Evolutionary conservation across 2,797 vertebrate genomes (phyloP).

Genomic region (Halcyon badia): DNA sequence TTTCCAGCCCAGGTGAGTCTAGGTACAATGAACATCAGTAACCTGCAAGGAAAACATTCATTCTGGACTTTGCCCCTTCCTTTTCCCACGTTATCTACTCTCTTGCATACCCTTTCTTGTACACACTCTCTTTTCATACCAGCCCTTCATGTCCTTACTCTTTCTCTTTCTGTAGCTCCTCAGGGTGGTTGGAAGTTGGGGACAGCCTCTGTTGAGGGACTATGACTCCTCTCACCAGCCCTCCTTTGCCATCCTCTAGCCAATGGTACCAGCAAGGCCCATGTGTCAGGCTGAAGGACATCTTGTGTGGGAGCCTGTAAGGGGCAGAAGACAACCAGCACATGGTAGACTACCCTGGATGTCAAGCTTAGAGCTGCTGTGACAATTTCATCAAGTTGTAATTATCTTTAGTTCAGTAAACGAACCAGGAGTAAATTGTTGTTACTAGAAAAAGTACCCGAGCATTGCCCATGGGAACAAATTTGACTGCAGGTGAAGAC

Average conservation of each 20-base stretch:
- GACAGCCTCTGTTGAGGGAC: not conserved
- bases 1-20: not conserved
- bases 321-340: not conserved
- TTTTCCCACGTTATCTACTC: not conserved
- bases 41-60: not conserved
- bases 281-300: not conserved
- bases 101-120: rapidly evolving
- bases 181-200: not conserved
- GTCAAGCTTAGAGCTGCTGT: not conserved
- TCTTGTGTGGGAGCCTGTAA: not conserved
- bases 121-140: not conserved
- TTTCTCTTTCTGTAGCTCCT: not conserved
- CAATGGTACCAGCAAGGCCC: not conserved
- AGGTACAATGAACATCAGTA: not conserved
- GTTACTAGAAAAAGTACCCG: not conserved
- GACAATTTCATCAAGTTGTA: not conserved
- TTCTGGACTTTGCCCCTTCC: not conserved
- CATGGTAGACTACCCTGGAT: not conserved
- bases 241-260: not conserved
- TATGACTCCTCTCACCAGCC: not conserved
- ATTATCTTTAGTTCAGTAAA: not conserved
- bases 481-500: not conserved
- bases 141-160: not conserved
- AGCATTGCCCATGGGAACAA: not conserved
- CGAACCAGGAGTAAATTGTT: not conserved